These are phyloP conservation scores for Callospermophilus lateralis DNA, from an alignment of 2,113 vertebrate genomes.

Conservation along the genomic window DNA sequence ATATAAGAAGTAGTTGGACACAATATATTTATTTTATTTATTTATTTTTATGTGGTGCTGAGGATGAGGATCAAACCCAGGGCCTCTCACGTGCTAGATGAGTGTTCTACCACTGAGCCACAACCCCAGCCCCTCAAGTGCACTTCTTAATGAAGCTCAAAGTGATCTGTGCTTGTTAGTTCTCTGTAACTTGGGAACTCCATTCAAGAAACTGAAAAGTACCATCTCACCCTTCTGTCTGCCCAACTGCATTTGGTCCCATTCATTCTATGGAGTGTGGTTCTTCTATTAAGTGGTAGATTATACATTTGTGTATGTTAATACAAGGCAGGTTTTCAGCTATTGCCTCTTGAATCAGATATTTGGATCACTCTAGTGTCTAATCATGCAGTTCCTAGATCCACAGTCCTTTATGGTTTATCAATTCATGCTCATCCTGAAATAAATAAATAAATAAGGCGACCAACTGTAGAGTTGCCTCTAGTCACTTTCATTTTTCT, in stretches of 20 bases:
- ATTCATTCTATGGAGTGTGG: rapidly evolving
- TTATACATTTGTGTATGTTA: neutral
- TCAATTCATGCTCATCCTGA: neutral
- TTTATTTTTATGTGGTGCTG: too few species aligned
- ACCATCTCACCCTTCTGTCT: neutral
- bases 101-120: too few species aligned
- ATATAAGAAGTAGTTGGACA: too few species aligned
- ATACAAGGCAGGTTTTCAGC: neutral
- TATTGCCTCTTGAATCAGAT: neutral
- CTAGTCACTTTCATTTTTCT: constrained; percentile 68
- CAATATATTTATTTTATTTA: too few species aligned
- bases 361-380: neutral
- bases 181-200: neutral
- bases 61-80: too few species aligned
- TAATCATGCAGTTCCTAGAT: neutral
- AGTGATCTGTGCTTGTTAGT: neutral
- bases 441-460: neutral
- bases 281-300: neutral
- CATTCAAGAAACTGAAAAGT: neutral
- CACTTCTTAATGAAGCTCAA: constrained; percentile 2
- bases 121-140: too few species aligned
- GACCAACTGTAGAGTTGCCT: constrained; percentile 21
- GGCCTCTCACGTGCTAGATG: too few species aligned
- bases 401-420: neutral
- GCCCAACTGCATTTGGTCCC: rapidly evolving